These are phyloP conservation scores for Oxytorus armatus DNA, from an alignment of 2,888 invertebrate genomes.

Conservation along the genomic window DNA sequence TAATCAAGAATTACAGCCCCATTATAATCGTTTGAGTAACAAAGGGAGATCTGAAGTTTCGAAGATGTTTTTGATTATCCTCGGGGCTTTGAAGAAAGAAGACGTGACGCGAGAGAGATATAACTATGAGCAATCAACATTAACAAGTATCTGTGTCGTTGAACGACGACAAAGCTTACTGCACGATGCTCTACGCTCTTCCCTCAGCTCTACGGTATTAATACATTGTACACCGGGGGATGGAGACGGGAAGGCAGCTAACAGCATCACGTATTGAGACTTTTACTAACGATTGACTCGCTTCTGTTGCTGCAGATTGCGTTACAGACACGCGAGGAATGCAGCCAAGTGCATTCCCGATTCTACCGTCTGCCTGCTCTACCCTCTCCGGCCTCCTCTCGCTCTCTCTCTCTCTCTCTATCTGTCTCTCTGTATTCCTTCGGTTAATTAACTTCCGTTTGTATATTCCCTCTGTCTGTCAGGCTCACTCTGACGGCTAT, in stretches of 20 bases:
- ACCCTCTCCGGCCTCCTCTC: background rate
- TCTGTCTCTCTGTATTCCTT: conserved; percentile 54
- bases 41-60: background rate
- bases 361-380: conserved; percentile 50
- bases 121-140: conserved; percentile 38
- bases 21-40: background rate
- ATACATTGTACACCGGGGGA: conserved; percentile 27
- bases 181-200: conserved; percentile 18
- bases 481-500: conserved; percentile 23
- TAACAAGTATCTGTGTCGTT: conserved; percentile 35
- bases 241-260: too few species aligned
- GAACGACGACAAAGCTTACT: conserved; percentile 19
- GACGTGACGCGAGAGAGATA: background rate
- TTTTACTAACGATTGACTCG: conserved; percentile 62
- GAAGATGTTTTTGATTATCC: conserved; percentile 30
- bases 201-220: conserved; percentile 36
- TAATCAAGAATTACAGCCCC: too few species aligned
- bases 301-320: conserved; percentile 57
- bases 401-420: too few species aligned
- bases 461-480: conserved; percentile 65
- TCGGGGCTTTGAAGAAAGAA: conserved; percentile 2
- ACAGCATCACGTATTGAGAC: conserved; percentile 60
- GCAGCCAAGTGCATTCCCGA: conserved; percentile 57
- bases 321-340: conserved; percentile 62
- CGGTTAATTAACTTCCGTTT: conserved; percentile 69